Percentiles rank a stretch among this genome's conserved stretches.
Evolutionary conservation across 2,113 vertebrate species (phyloP).

Genomic region (Phylloscopus trochiloides): DNA sequence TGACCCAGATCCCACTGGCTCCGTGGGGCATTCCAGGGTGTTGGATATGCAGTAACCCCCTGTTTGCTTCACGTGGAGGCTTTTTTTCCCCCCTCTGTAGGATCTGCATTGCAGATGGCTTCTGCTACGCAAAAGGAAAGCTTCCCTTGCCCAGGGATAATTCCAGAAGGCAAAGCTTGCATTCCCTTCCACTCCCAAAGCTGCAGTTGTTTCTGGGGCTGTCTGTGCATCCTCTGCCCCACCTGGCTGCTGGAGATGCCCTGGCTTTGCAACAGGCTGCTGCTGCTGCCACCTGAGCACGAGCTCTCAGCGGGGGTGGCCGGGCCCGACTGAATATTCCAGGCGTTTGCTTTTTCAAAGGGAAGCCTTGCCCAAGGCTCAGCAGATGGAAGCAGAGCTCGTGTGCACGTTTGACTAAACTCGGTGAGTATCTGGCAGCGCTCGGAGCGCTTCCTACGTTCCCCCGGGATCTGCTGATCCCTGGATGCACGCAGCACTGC

Average conservation of each 20-base stretch:
- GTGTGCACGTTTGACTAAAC: neutral
- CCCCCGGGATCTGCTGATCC: neutral
- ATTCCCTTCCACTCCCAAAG: neutral
- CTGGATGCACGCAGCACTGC: neutral
- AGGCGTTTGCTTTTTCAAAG: neutral
- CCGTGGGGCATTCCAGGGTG: accelerated
- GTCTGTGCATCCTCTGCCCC: neutral
- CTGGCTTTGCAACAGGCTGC: neutral
- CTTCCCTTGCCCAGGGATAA: neutral
- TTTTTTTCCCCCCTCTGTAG: neutral
- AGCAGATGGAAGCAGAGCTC: conserved; percentile 40
- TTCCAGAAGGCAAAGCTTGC: neutral
- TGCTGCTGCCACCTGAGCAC: neutral
- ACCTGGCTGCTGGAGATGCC: neutral
- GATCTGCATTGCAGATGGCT: conserved; percentile 62
- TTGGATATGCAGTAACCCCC: neutral
- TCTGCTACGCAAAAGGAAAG: neutral
- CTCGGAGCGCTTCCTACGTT: neutral
- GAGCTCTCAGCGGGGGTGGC: neutral
- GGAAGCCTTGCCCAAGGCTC: neutral
- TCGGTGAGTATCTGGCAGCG: neutral
- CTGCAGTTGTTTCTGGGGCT: neutral
- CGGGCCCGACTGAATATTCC: neutral
- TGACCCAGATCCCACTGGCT: accelerated
- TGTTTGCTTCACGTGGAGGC: too few species aligned